A percentile compares a stretch with the other conserved stretches of the same genome.
Conservation (phyloP, 2,888 invertebrate species). For the Drosophila neonasuta region DNA sequence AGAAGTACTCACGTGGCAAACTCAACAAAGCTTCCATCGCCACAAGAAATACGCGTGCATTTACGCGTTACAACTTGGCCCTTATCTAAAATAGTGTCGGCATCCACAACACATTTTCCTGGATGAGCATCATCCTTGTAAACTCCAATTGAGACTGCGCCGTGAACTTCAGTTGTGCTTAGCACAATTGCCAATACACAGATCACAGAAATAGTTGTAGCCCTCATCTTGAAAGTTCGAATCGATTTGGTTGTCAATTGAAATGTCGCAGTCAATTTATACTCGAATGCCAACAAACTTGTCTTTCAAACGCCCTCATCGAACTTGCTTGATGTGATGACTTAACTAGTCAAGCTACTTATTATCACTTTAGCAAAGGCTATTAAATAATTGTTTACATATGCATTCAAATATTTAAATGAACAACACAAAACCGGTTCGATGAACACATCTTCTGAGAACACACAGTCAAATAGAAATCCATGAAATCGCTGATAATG, state of each 20-base stretch:
- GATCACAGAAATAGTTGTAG: not conserved
- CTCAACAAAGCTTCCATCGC: not conserved
- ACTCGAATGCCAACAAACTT: not conserved
- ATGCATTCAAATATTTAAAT: slow-evolving; percentile 5
- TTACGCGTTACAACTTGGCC: slow-evolving; percentile 26
- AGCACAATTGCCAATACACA: slow-evolving; percentile 20
- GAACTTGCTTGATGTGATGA: slow-evolving; percentile 13
- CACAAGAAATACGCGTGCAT: not conserved
- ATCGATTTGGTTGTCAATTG: not conserved
- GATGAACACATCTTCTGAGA: not conserved
- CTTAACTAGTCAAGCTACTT: slow-evolving; percentile 11
- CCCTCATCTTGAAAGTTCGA: slow-evolving; percentile 15
- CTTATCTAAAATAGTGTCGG: slow-evolving; percentile 36
- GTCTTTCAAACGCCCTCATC: slow-evolving; percentile 6
- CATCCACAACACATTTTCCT: slow-evolving; percentile 50
- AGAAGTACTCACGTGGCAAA: not conserved
- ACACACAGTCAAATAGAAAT: not conserved
- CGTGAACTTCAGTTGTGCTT: not conserved
- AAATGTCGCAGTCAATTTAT: slow-evolving; percentile 8
- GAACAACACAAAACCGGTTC: not conserved
- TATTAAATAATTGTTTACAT: slow-evolving; percentile 5
- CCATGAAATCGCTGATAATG: not conserved
- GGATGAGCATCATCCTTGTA: slow-evolving; percentile 39
- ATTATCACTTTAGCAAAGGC: not conserved
- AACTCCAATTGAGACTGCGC: not conserved